A percentile compares a stretch with the other conserved stretches of the same genome.
phyloP scores from a whole-genome alignment of 2,113 vertebrate genomes.

The Chrysochloris asiatica region DNA sequence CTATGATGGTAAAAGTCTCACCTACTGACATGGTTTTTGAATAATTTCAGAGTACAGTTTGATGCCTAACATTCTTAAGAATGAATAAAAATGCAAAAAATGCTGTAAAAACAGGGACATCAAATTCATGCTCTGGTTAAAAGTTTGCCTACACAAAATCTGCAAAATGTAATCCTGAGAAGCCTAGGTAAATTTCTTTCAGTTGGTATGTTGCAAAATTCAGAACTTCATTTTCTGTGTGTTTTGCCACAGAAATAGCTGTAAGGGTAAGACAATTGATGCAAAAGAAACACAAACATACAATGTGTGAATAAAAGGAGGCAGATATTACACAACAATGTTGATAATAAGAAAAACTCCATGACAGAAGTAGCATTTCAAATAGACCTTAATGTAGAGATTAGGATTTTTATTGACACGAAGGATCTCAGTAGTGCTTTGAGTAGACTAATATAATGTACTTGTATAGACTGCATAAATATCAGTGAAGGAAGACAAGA shows the following conservation, averaged over 20 bases:
- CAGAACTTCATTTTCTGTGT: background rate
- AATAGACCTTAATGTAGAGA: background rate
- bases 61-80: background rate
- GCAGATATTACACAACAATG: background rate
- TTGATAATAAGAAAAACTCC: background rate
- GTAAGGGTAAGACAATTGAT: background rate
- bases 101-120: background rate
- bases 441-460: background rate
- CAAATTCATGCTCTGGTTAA: background rate
- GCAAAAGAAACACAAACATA: background rate
- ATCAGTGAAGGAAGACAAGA: background rate
- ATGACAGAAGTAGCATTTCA: background rate
- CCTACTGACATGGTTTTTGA: background rate
- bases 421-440: background rate
- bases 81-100: slow-evolving; percentile 39
- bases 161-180: background rate
- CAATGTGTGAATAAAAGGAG: background rate
- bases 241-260: slow-evolving; percentile 1
- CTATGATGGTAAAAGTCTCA: slow-evolving; percentile 9
- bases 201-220: background rate
- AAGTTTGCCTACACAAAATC: slow-evolving; percentile 13
- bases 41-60: background rate
- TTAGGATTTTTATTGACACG: background rate
- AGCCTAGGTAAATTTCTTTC: background rate
- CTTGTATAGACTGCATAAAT: background rate